Evolutionary conservation across 2,797 vertebrate species (phyloP).

Genomic region (Pantherophis vulpinus): DNA sequence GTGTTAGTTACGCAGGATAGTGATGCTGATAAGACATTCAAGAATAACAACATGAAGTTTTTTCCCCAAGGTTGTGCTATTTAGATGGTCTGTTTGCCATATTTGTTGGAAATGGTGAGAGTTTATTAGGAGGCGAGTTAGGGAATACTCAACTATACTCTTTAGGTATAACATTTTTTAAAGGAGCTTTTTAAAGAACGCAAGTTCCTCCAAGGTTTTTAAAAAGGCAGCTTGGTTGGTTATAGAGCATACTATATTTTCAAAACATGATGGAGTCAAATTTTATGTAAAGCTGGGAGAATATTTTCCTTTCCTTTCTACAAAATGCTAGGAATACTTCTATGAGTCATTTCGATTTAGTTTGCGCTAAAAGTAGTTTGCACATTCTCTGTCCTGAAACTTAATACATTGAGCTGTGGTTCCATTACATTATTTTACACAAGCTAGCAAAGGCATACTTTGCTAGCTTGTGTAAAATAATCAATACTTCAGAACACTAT

Average conservation of each 20-base stretch:
- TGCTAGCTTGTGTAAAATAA: background rate
- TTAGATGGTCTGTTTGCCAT: background rate
- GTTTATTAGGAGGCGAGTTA: background rate
- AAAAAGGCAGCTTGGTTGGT: background rate
- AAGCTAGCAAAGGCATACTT: background rate
- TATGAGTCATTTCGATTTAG: background rate
- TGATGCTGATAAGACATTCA: background rate
- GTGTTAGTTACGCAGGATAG: background rate
- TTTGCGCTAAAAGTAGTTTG: background rate
- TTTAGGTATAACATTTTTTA: slow-evolving; percentile 1
- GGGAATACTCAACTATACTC: background rate
- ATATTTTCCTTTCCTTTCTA: background rate
- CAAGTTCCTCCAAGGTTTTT: background rate
- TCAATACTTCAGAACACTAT: background rate
- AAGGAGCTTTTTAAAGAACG: background rate
- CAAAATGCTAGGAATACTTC: background rate
- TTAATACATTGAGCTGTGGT: background rate
- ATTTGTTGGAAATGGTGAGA: background rate
- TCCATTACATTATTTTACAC: background rate
- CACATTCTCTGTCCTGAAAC: background rate
- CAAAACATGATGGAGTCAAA: background rate
- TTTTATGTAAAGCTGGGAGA: background rate
- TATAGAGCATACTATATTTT: background rate
- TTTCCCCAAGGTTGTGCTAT: background rate
- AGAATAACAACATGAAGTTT: background rate